Percentiles rank a stretch among this genome's conserved stretches.
phyloP scores from a whole-genome alignment of 1,140 invertebrate species.

The Drosophila chauvacae region DNA sequence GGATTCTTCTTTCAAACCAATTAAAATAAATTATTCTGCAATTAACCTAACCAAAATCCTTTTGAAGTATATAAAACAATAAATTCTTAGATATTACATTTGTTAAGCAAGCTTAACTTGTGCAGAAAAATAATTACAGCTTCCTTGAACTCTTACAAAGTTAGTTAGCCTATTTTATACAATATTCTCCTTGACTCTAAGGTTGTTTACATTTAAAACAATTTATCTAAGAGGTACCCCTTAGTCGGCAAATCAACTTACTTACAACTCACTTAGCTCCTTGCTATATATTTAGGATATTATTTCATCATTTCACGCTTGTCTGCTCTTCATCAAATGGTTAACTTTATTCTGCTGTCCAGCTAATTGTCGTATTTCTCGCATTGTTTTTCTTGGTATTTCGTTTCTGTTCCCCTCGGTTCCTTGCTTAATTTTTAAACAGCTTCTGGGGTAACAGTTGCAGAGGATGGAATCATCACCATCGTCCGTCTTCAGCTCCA shows the following conservation, averaged over 20 bases:
- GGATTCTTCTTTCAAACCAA: background rate
- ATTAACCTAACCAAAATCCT: background rate
- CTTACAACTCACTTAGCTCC: background rate
- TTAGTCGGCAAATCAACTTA: background rate
- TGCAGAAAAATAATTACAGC: background rate
- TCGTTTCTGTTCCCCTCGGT: conserved; percentile 4
- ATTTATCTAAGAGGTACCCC: background rate
- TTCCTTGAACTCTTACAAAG: background rate
- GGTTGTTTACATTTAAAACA: background rate
- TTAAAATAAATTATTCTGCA: background rate
- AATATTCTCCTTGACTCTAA: background rate
- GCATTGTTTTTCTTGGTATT: conserved; percentile 52
- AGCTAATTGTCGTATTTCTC: conserved; percentile 67
- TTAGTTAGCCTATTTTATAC: background rate
- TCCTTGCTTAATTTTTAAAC: conserved; percentile 48
- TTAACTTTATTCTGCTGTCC: conserved; percentile 59
- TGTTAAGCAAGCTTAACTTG: background rate
- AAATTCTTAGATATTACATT: no score
- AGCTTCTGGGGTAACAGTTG: conserved; percentile 42
- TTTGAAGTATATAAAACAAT: background rate
- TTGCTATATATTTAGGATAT: conserved; percentile 38
- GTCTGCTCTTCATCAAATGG: conserved; percentile 64
- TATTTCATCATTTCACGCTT: conserved; percentile 75
- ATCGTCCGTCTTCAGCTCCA: conserved; percentile 55
- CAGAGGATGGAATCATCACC: conserved; percentile 24